phyloP scores from a whole-genome alignment of 2,113 vertebrate genomes.

The Rhea americana region DNA sequence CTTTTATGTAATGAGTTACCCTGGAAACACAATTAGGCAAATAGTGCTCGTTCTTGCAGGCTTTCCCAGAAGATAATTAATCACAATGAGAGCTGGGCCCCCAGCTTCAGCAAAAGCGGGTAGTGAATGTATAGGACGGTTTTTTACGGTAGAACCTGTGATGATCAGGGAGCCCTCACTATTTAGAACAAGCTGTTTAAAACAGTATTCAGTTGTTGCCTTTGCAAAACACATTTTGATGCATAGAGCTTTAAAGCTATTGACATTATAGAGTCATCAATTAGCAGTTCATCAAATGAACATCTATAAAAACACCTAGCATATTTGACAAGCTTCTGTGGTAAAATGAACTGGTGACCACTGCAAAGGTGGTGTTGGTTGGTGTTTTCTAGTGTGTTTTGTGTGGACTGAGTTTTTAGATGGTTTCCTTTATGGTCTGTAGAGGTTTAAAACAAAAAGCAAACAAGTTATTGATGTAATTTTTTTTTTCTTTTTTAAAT shows the following conservation, averaged over 20 bases:
- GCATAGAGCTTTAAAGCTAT: neutral
- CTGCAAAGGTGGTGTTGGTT: neutral
- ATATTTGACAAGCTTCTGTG: neutral
- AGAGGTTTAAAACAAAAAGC: neutral
- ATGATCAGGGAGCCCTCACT: neutral
- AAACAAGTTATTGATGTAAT: neutral
- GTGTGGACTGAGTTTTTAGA: neutral
- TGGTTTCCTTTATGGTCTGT: neutral
- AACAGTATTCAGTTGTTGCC: neutral
- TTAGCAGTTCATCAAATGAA: neutral
- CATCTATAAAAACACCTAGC: neutral
- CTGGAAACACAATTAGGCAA: slow-evolving; percentile 62
- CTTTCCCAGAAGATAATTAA: slow-evolving; percentile 64
- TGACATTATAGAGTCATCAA: fast-evolving
- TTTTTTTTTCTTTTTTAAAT: neutral
- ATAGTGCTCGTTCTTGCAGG: slow-evolving; percentile 38
- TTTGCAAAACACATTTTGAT: neutral
- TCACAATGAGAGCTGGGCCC: slow-evolving; percentile 51
- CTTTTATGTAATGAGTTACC: slow-evolving; percentile 59
- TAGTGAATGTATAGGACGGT: neutral
- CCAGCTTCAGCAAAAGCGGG: slow-evolving; percentile 40
- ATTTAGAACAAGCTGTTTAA: neutral
- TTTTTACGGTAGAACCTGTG: neutral
- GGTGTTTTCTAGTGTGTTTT: neutral
- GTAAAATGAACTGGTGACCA: neutral